phyloP scores from a whole-genome alignment of 2,888 invertebrate species.

The Sesamia inferens region DNA sequence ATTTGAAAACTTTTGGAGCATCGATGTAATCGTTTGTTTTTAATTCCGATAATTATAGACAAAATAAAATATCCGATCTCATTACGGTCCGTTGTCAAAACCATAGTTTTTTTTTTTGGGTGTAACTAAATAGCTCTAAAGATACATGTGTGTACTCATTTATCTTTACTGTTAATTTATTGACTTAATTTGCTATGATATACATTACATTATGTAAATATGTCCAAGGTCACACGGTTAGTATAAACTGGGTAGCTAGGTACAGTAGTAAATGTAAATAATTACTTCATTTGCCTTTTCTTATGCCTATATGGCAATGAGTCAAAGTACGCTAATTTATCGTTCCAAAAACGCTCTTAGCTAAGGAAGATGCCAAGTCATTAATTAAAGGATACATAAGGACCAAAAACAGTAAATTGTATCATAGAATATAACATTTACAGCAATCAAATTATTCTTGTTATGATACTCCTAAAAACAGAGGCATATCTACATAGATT shows the following conservation, averaged over 20 bases:
- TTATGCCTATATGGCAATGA: constrained; percentile 22
- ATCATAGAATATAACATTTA: constrained; percentile 4
- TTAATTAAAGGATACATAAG: constrained; percentile 2
- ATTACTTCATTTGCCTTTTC: constrained; percentile 30
- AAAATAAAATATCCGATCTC: neutral
- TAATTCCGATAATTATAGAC: neutral
- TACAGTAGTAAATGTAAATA: constrained; percentile 19
- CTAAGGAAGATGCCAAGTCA: neutral
- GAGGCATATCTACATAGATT: neutral
- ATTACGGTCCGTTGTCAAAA: no score
- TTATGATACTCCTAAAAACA: constrained; percentile 13
- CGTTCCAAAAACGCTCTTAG: constrained; percentile 1
- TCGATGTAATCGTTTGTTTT: neutral
- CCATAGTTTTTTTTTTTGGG: neutral
- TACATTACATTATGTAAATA: constrained; percentile 36
- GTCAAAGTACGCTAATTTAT: constrained; percentile 12
- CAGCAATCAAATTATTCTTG: constrained; percentile 22
- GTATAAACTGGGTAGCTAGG: constrained; percentile 1
- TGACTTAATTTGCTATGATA: constrained; percentile 29
- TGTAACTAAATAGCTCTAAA: neutral
- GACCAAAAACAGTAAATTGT: neutral
- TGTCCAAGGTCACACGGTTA: constrained; percentile 32
- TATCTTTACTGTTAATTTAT: constrained; percentile 28
- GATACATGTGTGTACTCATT: neutral
- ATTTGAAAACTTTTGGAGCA: neutral